A percentile compares a stretch with the other conserved stretches of the same genome.
Conservation (phyloP, 2,888 invertebrate species). For the Mycalesis mineus region DNA sequence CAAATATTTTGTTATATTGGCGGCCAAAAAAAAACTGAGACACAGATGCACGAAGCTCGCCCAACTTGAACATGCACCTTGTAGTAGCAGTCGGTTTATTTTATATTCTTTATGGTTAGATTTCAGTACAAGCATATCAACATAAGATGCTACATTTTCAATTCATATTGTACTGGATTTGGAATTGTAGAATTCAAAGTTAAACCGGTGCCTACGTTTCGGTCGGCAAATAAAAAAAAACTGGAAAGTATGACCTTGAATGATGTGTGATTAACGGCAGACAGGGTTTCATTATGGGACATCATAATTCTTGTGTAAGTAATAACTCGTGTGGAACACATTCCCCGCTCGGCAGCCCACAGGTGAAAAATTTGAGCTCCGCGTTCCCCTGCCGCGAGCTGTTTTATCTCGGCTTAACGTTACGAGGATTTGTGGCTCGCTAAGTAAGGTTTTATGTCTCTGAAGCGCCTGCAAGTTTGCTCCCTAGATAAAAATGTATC, state of each 20-base stretch:
- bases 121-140: too few relatives aligned
- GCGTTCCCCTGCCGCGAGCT: constrained; percentile 65
- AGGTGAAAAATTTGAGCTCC: constrained; percentile 73
- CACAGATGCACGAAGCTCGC: too few relatives aligned
- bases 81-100: too few relatives aligned
- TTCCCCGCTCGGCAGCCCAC: constrained; percentile 45
- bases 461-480: constrained; percentile 65
- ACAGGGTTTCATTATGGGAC: constrained; percentile 63
- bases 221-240: background rate
- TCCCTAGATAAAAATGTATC: constrained; percentile 66
- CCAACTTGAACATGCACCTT: too few relatives aligned
- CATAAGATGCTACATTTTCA: too few relatives aligned
- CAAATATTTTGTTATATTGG: too few relatives aligned
- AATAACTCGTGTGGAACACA: constrained; percentile 65
- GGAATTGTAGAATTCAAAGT: too few relatives aligned
- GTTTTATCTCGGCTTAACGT: constrained; percentile 77
- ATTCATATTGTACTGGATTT: too few relatives aligned
- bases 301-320: constrained; percentile 70
- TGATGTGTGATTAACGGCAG: constrained; percentile 47
- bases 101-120: too few relatives aligned
- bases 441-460: constrained; percentile 77
- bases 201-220: background rate
- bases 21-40: too few relatives aligned
- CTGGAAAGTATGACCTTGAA: background rate
- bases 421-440: constrained; percentile 77